These are phyloP conservation scores for Hippoglossus stenolepis DNA, from an alignment of 2,113 vertebrate genomes.

Conservation along the genomic window DNA sequence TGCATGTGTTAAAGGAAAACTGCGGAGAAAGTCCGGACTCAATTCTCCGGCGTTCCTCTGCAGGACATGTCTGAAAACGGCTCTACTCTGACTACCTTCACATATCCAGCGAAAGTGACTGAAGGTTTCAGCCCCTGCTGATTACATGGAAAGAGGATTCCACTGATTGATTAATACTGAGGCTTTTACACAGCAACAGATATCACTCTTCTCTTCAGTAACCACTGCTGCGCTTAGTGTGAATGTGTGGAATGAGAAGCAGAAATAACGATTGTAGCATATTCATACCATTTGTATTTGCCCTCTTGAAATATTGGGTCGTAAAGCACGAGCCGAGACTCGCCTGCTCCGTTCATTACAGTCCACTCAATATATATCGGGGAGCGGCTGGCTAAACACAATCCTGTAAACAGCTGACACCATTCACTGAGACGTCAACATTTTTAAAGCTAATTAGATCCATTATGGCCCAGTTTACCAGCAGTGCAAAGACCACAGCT, in stretches of 20 bases:
- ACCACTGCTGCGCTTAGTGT: background rate
- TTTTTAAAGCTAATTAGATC: slow-evolving; percentile 48
- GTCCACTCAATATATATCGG: slow-evolving; percentile 29
- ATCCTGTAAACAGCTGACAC: slow-evolving; percentile 31
- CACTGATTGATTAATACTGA: background rate
- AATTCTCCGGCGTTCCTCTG: no score
- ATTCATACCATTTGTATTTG: background rate
- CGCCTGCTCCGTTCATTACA: background rate
- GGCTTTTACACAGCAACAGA: no score
- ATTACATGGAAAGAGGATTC: background rate
- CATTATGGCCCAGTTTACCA: slow-evolving; percentile 33
- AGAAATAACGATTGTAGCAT: background rate
- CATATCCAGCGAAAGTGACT: background rate
- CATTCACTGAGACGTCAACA: slow-evolving; percentile 10
- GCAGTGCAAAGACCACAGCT: slow-evolving; percentile 5
- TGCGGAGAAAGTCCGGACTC: no score
- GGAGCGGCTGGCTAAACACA: slow-evolving; percentile 22
- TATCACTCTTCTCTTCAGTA: no score
- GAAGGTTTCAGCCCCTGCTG: background rate
- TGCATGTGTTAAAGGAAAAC: no score
- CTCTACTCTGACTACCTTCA: background rate
- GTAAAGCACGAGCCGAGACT: slow-evolving; percentile 3
- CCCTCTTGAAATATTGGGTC: background rate
- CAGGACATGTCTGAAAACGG: no score
- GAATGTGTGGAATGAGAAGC: background rate